Conservation (phyloP, 2,113 vertebrate species). For the Dasyornis broadbenti region DNA sequence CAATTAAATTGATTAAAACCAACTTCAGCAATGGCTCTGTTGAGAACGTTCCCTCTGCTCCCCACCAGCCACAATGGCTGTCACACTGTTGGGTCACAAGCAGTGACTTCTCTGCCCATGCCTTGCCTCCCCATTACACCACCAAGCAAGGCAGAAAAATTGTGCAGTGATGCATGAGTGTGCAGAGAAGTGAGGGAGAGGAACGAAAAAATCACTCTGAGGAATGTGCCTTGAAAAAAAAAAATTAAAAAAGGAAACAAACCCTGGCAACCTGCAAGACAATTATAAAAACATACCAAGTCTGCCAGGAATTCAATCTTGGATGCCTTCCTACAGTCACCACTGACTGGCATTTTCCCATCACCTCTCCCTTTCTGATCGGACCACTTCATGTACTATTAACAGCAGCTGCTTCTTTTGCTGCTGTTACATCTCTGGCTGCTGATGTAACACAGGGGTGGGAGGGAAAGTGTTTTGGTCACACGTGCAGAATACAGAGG, state of each 20-base stretch:
- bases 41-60: neutral
- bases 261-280: neutral
- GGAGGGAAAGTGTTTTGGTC: neutral
- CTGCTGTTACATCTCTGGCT: neutral
- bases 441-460: neutral
- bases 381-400: fast-evolving
- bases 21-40: neutral
- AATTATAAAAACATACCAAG: neutral
- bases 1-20: slow-evolving; percentile 61
- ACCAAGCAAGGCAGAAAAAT: slow-evolving; percentile 10
- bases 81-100: neutral
- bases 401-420: neutral
- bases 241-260: neutral
- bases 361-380: neutral
- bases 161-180: neutral
- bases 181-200: neutral
- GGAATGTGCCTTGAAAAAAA: neutral
- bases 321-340: neutral
- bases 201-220: neutral
- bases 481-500: neutral
- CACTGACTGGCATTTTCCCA: neutral
- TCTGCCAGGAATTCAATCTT: neutral
- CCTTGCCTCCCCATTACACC: neutral
- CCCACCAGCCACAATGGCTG: neutral
- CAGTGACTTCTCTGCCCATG: neutral